Percentiles rank a stretch among this genome's conserved stretches.
Evolutionary conservation across 2,888 invertebrate species (phyloP).

Genomic region (Dolichomitus sp.): DNA sequence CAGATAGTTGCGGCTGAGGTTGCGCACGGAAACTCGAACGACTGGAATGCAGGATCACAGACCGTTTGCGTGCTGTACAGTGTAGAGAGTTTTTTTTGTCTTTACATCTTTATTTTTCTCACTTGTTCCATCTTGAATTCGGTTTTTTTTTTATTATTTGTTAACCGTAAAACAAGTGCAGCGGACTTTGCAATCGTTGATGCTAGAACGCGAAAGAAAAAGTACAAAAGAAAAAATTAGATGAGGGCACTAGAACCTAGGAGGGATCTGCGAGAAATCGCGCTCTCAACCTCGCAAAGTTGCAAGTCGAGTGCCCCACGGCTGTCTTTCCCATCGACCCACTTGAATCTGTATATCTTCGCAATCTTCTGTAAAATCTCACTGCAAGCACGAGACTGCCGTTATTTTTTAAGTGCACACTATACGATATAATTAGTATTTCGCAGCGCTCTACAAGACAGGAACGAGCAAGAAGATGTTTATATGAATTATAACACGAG

Average conservation of each 20-base stretch:
- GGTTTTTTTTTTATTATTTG: neutral
- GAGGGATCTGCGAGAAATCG: neutral
- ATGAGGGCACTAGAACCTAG: neutral
- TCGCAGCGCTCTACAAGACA: constrained; percentile 9
- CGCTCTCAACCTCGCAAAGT: constrained; percentile 9
- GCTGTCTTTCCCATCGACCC: constrained; percentile 27
- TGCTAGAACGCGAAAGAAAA: neutral
- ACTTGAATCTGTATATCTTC: constrained; percentile 31
- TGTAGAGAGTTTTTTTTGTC: constrained; percentile 8
- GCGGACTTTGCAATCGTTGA: neutral
- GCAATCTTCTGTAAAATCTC: too few species aligned
- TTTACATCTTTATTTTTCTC: constrained; percentile 1
- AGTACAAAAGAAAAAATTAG: neutral
- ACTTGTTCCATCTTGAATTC: neutral
- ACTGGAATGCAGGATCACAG: constrained; percentile 26
- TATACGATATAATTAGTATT: constrained; percentile 30
- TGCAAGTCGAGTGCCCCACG: constrained; percentile 11
- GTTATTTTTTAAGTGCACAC: neutral
- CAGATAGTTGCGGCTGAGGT: neutral
- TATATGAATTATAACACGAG: constrained; percentile 70
- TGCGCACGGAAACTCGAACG: constrained; percentile 7
- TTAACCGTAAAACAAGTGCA: constrained; percentile 14
- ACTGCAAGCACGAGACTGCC: neutral
- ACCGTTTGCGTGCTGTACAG: neutral
- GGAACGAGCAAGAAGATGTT: constrained; percentile 25